Conservation (phyloP, 30 jellyfish, hydroid and myxozoan genomes). For the Turritopsis dohrnii region DNA sequence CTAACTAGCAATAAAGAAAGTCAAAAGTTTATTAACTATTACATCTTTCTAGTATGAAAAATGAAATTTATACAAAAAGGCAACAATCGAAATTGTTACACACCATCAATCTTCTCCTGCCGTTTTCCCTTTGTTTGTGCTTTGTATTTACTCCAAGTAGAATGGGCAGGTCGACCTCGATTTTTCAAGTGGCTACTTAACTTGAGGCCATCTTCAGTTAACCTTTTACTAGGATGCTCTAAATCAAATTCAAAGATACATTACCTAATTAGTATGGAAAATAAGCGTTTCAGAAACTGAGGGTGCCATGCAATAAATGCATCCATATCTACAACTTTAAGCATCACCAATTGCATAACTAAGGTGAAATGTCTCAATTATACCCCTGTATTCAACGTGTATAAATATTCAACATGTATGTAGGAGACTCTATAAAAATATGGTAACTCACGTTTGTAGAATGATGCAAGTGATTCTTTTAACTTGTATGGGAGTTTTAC, state of each 20-base stretch:
- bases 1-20: too few relatives aligned
- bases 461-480: constrained; percentile 47
- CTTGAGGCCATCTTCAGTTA: constrained; percentile 72
- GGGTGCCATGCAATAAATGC: too few relatives aligned
- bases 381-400: too few relatives aligned
- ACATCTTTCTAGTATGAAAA: too few relatives aligned
- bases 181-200: constrained; percentile 56
- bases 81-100: background rate
- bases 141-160: constrained; percentile 50
- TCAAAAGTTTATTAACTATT: too few relatives aligned
- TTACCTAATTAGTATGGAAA: too few relatives aligned
- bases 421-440: too few relatives aligned
- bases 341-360: too few relatives aligned
- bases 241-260: background rate
- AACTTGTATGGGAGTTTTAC: constrained; percentile 51
- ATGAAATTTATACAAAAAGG: background rate
- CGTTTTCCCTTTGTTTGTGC: constrained; percentile 14
- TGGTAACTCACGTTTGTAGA: constrained; percentile 66
- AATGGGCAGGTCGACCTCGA: constrained; percentile 83
- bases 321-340: too few relatives aligned
- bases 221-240: constrained; percentile 65
- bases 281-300: too few relatives aligned
- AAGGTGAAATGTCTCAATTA: too few relatives aligned
- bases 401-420: too few relatives aligned
- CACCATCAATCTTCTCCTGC: background rate